Evolutionary conservation across 2,797 vertebrate species (phyloP), one percentile per base, ranked within the genome.

Genomic region (Acrossocheilus fasciatus): DNA sequence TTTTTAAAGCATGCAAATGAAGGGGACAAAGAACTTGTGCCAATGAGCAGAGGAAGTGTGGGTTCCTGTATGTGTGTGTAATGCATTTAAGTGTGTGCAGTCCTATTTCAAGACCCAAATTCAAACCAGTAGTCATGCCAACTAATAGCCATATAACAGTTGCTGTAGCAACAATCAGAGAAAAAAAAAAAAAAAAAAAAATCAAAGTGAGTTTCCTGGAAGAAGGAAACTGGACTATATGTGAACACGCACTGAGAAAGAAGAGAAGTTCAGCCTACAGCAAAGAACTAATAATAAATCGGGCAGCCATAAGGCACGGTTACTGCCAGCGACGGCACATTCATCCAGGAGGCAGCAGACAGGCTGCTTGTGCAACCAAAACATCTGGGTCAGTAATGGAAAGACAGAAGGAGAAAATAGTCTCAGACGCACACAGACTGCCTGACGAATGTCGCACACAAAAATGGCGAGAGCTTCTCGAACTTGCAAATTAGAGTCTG

Each of bases 161-260:
- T 88, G 59, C 84, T 86, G 59, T 76, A 84, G 81, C 41, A 89
- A 89, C 45, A 30, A 78, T 23, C 75, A 81, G 43, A 77, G 47
- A 26, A 26, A 26, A 26, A 26, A 26, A 26, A 26, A 77, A 57
- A 75, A n/a, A 30, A 26, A 8, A 20, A 54, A 54, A 54, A 74
- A 26, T 62, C 59, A 10, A 23, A 36, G 59, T 15, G 30, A 26
- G 43, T 80, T 82, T 69, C 34, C 20, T 73, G 69, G 57, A 78
- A 75, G 80, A 74, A 18, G 36, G 59, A 74, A 52, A 45, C 26
- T 34, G 26, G 23, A 41, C 20, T 15, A 47, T 39, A 76, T 15
- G 50, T 36, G 79, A 15, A 83, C 36, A 73, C 69, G 47, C 43
- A 43, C 36, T 52, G 9, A 69, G 15, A 77, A 85, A 1, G 43